phyloP scores from a whole-genome alignment of 1,140 invertebrate species.

The Drosophila mauritiana region DNA sequence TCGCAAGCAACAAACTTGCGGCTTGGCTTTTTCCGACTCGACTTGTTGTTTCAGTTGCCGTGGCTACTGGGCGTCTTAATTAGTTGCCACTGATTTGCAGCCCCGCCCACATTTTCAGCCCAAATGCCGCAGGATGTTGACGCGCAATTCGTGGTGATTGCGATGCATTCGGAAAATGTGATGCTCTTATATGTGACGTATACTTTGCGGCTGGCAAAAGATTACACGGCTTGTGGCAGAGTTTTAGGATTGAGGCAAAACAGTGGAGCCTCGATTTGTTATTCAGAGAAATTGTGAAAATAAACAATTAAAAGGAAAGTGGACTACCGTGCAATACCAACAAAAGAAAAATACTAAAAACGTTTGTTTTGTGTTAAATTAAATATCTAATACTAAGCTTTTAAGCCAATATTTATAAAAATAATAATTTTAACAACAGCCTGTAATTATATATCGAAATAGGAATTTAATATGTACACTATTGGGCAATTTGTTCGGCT shows the following conservation, averaged over 20 bases:
- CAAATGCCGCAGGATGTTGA: slow-evolving; percentile 13
- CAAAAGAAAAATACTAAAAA: no score
- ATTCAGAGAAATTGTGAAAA: no score
- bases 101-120: slow-evolving; percentile 7
- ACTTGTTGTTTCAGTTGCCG: slow-evolving; percentile 26
- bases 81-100: slow-evolving; percentile 24
- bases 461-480: no score
- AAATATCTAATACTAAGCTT: no score
- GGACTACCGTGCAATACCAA: no score
- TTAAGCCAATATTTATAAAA: no score
- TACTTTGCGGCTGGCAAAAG: slow-evolving; percentile 48
- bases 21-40: slow-evolving; percentile 2
- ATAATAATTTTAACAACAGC: no score
- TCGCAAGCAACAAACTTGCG: slow-evolving; percentile 13
- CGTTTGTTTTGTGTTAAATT: no score
- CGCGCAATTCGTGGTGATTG: neutral
- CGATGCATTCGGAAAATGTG: neutral
- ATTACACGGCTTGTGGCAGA: neutral
- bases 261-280: neutral
- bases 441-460: no score
- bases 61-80: slow-evolving; percentile 25
- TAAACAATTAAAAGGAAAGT: no score
- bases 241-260: neutral
- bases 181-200: slow-evolving; percentile 19
- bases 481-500: no score